Base-by-base conservation (phyloP, 2,888 invertebrate species). In the Theretra japonica region DNA sequence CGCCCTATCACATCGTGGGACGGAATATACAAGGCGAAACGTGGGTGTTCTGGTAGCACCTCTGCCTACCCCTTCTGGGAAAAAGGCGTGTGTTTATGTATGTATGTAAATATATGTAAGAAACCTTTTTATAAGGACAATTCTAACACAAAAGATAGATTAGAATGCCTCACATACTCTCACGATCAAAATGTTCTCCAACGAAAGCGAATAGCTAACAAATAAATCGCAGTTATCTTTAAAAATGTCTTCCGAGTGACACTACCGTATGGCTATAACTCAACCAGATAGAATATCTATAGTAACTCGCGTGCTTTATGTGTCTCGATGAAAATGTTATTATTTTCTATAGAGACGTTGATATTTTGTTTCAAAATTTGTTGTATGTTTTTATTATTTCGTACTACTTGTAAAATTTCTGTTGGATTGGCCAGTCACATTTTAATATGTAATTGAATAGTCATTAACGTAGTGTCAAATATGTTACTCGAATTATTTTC, bases 211-310 rank as follows among this genome's bases (percentile, higher is more conserved):
- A n/a, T 30, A 19, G 28, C 7, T 25, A 7, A 58, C 25, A 25
- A 25, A 60, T 60, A 60, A 60, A 62, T 62, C 62, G 33, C 11
- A 62, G 62, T 15, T 62, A 62, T 62, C 62, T 62, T 62, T 41
- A 23, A 62, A 62, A 62, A 33, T 21, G 62, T 62, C 62, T 62
- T 30, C 8, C 62, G 58, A 25, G 28, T 41, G 62, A 41, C 30
- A 62, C 33, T 21, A 4, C 62, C 41, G 21, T 33, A n/a, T 30
- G 30, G 11, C 62, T 33, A 41, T 62, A 62, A 41, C 15, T 62
- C 62, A 41, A 33, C 21, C 5, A 62, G 62, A 62, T 62, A 62
- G 41, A 33, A 17, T 11, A 41, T 33, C 41, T 62, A 15, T 62
- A 17, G 33, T 4, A 19, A 30, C 33, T 41, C 15, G 58, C 25